phyloP scores from a whole-genome alignment of 2,113 vertebrate genomes.

The Reinhardtius hippoglossoides region DNA sequence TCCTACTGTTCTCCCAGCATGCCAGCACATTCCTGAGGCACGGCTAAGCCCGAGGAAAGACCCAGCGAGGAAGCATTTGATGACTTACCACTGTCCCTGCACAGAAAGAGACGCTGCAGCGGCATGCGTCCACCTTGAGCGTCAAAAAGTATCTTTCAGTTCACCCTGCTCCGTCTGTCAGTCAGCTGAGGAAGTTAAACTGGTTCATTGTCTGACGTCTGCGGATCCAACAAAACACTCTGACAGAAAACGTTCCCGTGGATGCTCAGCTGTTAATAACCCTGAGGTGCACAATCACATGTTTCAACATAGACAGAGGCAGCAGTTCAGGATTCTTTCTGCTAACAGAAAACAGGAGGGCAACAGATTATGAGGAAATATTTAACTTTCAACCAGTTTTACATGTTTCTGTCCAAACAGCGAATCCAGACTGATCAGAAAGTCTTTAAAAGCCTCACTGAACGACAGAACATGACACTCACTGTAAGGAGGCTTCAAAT shows the following conservation, averaged over 20 bases:
- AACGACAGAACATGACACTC: background rate
- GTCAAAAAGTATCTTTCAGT: too few species aligned
- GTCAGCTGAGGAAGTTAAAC: constrained; percentile 18
- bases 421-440: too few species aligned
- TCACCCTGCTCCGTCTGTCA: background rate
- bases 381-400: constrained; percentile 16
- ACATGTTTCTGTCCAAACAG: background rate
- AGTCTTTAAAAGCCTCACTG: background rate
- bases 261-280: background rate
- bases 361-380: constrained; percentile 44
- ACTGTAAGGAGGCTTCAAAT: too few species aligned
- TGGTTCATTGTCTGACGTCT: background rate
- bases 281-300: constrained; percentile 25
- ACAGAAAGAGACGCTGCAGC: background rate
- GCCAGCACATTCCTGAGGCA: constrained; percentile 72
- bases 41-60: constrained; percentile 53
- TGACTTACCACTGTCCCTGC: constrained; percentile 29
- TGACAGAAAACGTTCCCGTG: constrained; percentile 1
- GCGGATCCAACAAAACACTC: background rate
- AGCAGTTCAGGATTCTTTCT: background rate
- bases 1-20: constrained; percentile 62
- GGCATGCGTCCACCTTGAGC: too few species aligned
- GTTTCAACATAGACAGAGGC: background rate
- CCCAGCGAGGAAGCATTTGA: constrained; percentile 44
- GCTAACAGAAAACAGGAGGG: too few species aligned